Percentiles rank a stretch among this genome's conserved stretches.
Conservation (phyloP, 2,113 vertebrate species). For the Nymphicus hollandicus region DNA sequence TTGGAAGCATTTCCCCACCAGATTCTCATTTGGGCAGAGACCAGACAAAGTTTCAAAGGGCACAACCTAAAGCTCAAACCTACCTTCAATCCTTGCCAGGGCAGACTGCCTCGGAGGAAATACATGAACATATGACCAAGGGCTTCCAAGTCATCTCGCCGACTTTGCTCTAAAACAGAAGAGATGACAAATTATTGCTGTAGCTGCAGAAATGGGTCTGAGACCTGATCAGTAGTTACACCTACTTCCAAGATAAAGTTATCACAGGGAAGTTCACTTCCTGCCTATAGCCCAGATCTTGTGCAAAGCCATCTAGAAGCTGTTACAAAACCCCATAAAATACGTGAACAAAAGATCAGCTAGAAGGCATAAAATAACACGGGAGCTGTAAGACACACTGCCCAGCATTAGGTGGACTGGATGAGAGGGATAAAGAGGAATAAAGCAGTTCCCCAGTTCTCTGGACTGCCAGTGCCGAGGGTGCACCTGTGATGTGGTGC, state of each 20-base stretch:
- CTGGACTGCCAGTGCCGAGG: not conserved
- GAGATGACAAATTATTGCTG: constrained; percentile 51
- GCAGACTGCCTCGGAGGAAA: constrained; percentile 97
- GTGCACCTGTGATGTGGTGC: not conserved
- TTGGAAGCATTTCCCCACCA: not conserved
- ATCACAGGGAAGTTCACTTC: not conserved
- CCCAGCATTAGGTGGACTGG: not conserved
- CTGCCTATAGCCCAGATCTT: not conserved
- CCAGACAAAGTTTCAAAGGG: not conserved
- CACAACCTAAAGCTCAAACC: not conserved
- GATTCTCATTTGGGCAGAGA: not conserved
- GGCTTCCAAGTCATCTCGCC: constrained; percentile 96
- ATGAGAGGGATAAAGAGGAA: not conserved
- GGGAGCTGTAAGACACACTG: not conserved
- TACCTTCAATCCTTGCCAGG: constrained; percentile 99
- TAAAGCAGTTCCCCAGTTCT: not conserved
- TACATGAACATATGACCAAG: constrained; percentile 99
- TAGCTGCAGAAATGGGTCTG: constrained; percentile 17
- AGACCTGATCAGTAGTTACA: not conserved
- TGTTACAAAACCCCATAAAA: not conserved
- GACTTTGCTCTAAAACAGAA: constrained; percentile 90
- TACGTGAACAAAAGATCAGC: not conserved
- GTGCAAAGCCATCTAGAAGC: not conserved
- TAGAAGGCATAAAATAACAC: not conserved
- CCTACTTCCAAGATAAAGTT: not conserved